Evolutionary conservation across 2,888 invertebrate genomes (phyloP).

Genomic region (Athripsodes cinereus): DNA sequence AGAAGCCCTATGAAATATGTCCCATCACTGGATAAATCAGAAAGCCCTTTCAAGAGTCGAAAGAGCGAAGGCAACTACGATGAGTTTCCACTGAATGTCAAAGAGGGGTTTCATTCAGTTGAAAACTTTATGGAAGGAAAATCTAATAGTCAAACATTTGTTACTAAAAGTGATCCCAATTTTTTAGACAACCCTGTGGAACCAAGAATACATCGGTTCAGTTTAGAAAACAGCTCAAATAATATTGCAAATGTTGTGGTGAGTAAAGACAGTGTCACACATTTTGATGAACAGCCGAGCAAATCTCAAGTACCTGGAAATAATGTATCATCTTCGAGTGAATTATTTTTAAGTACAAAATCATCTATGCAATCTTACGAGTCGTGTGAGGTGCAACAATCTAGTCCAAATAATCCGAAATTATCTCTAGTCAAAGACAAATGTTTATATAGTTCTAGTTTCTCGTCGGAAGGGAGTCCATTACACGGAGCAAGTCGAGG

Average conservation of each 20-base stretch:
- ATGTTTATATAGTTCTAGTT: slow-evolving; percentile 22
- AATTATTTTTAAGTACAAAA: slow-evolving; percentile 27
- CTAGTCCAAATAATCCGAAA: slow-evolving; percentile 17
- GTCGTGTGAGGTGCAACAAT: slow-evolving; percentile 20
- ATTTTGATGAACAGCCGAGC: not conserved
- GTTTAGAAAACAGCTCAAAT: slow-evolving; percentile 5
- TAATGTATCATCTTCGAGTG: slow-evolving; percentile 26
- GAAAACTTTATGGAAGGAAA: slow-evolving; percentile 50
- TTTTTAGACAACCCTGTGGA: slow-evolving; percentile 32
- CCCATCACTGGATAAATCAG: slow-evolving; percentile 24
- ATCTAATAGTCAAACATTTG: slow-evolving; percentile 35
- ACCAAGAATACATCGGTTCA: not conserved
- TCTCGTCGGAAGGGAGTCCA: slow-evolving; percentile 26
- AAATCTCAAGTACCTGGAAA: not conserved
- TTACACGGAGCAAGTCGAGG: slow-evolving; percentile 25
- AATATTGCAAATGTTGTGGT: slow-evolving; percentile 9
- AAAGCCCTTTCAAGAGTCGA: slow-evolving; percentile 18
- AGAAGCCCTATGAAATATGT: slow-evolving; percentile 30
- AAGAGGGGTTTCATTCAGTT: slow-evolving; percentile 47
- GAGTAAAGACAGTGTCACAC: slow-evolving; percentile 4
- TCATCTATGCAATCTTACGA: slow-evolving; percentile 27
- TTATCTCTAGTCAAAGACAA: slow-evolving; percentile 21
- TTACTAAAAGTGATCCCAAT: slow-evolving; percentile 31
- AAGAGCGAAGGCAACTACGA: slow-evolving; percentile 21
- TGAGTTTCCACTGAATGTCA: slow-evolving; percentile 30